A percentile compares a stretch with the other conserved stretches of the same genome.
Evolutionary conservation across 2,888 invertebrate genomes (phyloP).

Genomic region (Tenthredo scrophulariae): DNA sequence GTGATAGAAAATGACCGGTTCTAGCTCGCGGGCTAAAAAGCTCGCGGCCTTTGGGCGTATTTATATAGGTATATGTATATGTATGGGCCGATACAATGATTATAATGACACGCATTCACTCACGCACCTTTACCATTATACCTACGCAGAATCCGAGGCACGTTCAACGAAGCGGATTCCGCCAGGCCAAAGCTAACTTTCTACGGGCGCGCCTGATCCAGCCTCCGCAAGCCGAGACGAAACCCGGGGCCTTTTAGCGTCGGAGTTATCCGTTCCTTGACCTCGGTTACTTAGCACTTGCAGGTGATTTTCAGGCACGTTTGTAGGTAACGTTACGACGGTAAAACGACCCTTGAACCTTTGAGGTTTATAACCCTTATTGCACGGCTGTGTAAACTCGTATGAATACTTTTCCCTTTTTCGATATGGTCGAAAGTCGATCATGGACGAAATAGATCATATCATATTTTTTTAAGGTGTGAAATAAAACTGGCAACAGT

Average conservation of each 20-base stretch:
- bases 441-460: not conserved
- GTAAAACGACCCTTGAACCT: conserved; percentile 23
- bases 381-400: not conserved
- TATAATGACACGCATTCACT: conserved; percentile 3
- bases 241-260: conserved; percentile 4
- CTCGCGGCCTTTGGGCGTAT: not conserved
- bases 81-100: not conserved
- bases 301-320: conserved; percentile 8
- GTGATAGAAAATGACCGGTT: not conserved
- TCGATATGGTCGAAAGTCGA: not conserved
- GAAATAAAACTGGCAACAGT: no score
- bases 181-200: conserved; percentile 19
- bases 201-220: conserved; percentile 40
- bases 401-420: not conserved
- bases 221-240: conserved; percentile 12
- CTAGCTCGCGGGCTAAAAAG: not conserved
- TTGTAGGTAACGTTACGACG: not conserved
- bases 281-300: conserved; percentile 34
- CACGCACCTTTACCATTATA: not conserved
- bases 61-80: no score
- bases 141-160: conserved; percentile 28
- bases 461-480: no score
- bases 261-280: conserved; percentile 39
- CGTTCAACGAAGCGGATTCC: conserved; percentile 21
- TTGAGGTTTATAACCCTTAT: no score